These are phyloP conservation scores for Dolichoris vasculosae DNA, from an alignment of 1,140 invertebrate species.

Conservation along the genomic window DNA sequence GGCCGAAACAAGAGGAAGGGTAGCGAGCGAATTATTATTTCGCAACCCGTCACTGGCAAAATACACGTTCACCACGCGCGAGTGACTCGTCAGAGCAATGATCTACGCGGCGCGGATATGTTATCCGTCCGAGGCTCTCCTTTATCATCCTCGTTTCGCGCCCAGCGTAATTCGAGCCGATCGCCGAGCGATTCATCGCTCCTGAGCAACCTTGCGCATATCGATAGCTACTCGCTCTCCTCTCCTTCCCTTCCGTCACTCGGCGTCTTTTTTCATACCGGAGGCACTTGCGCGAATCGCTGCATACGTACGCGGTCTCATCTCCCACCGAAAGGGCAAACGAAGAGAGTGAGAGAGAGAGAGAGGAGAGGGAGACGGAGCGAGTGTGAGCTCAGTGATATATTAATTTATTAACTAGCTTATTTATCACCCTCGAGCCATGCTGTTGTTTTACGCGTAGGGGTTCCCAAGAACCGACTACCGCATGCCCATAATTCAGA, in stretches of 20 bases:
- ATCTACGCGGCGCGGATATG: neutral
- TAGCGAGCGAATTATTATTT: neutral
- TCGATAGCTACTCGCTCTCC: neutral
- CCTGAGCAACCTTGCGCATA: neutral
- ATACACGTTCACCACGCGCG: neutral
- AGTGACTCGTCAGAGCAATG: neutral
- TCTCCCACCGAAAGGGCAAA: neutral
- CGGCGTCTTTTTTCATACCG: neutral
- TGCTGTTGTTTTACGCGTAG: conserved; percentile 30
- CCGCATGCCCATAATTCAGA: conserved; percentile 24
- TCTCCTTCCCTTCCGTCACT: too few species aligned
- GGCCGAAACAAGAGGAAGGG: neutral
- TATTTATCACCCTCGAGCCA: conserved; percentile 60
- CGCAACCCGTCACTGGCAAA: too few species aligned
- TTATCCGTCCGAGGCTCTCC: neutral
- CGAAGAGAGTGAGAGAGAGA: too few species aligned
- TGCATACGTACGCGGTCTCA: neutral
- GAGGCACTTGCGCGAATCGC: neutral
- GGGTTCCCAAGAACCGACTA: conserved; percentile 13
- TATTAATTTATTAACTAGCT: conserved; percentile 71
- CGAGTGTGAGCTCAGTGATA: conserved; percentile 54
- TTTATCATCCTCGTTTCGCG: neutral
- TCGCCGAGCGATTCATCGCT: too few species aligned
- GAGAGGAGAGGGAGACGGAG: too few species aligned
- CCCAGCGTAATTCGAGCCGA: conserved; percentile 3